Percentiles rank a stretch among this genome's conserved stretches.
Conservation (phyloP, 1,140 invertebrate species). For the Eumaeus atala region DNA sequence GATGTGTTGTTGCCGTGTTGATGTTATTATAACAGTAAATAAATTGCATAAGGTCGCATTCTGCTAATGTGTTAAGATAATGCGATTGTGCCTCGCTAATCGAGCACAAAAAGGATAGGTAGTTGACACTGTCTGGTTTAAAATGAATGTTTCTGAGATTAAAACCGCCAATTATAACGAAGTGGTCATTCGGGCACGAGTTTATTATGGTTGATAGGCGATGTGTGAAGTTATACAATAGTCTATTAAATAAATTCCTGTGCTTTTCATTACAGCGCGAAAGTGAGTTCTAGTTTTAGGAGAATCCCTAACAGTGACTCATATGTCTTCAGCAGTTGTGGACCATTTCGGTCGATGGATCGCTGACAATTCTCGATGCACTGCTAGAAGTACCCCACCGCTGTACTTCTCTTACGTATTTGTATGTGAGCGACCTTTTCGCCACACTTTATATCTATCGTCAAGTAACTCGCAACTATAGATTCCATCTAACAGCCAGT, state of each 20-base stretch:
- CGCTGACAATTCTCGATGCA: neutral
- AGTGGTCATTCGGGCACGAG: neutral
- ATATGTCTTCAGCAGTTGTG: constrained; percentile 16
- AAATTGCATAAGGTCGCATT: neutral
- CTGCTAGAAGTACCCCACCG: too few relatives aligned
- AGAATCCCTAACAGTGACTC: constrained; percentile 14
- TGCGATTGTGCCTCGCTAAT: neutral
- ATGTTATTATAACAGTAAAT: too few relatives aligned
- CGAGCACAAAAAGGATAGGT: neutral
- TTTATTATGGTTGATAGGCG: neutral
- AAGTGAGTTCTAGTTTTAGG: constrained; percentile 10
- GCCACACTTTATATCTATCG: constrained; percentile 25
- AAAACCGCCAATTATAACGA: constrained; percentile 10
- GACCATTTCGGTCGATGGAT: neutral
- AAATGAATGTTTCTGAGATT: constrained; percentile 3
- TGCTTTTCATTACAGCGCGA: constrained; percentile 17
- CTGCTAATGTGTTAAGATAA: neutral
- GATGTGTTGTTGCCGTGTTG: too few relatives aligned
- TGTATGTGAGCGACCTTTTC: constrained; percentile 20
- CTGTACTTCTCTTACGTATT: constrained; percentile 17
- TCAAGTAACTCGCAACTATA: constrained; percentile 23
- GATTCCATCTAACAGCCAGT: constrained; percentile 23
- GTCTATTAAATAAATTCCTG: neutral
- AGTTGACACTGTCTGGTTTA: neutral
- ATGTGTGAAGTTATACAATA: constrained; percentile 6